Base-by-base conservation (phyloP, 2,797 vertebrate species). In the Pseudomugil tenellus region DNA sequence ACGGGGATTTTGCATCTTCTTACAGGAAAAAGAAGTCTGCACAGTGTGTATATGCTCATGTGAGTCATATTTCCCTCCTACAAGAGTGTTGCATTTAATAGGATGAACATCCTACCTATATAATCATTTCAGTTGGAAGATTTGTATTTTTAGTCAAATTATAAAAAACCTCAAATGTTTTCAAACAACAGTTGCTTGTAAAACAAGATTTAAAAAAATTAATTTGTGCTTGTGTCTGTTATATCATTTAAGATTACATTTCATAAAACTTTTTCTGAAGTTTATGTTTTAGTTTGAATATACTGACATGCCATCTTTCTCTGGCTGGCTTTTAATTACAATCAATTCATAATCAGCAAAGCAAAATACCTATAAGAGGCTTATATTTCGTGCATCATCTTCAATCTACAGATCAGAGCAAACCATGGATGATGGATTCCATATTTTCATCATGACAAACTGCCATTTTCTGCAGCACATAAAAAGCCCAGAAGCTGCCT, bases 391-490 rank as follows among this genome's bases (percentile, higher is more conserved):
- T 8, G 12, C 17, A 17, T 59, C 10, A 29, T 3, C 8, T 21
- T 41, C 7, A 37, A 39, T 16, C 35, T 43, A 9, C 21, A 23
- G 31, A 10, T 28, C n/a, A 54, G 13, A 69, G 54, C 34, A 55
- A 60, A 3, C 29, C 4, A 19, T 23, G 21, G 4, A 56, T 32
- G 14, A 2, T 1, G 17, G 25, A 13, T 69, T 60, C 70, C 21
- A 58, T 4, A 3, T 54, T 55, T 55, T 34, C 58, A 49, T 70
- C 67, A 4, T 77, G 78, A 69, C 35, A 63, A 63, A 39, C 41
- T 63, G 29, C 74, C 35, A 53, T 63, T 65, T 60, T 41, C 2
- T 10, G 10, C 23, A 23, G 21, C 52, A 63, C 17, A 23, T 23
- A 35, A 63, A 69, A 31, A 41, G 17, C 23, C 58, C 70, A 52